phyloP scores from a whole-genome alignment of 2,888 invertebrate species.

The Lordiphosa fenestrarum region DNA sequence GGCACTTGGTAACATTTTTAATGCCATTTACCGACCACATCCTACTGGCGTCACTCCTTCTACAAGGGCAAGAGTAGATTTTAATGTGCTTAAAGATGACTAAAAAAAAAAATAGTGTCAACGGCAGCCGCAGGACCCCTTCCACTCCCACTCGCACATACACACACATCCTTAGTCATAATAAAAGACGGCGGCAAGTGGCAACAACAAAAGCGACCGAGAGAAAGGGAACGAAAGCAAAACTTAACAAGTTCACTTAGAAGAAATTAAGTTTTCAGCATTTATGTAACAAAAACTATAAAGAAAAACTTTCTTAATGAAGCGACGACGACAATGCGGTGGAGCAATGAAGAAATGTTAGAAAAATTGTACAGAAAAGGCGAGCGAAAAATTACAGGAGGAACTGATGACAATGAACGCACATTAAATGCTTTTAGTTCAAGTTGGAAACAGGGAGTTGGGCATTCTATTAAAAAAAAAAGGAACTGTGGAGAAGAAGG shows the following conservation, averaged over 20 bases:
- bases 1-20: slow-evolving; percentile 27
- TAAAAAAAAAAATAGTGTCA: slow-evolving; percentile 50
- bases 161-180: slow-evolving; percentile 31
- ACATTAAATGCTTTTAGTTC: slow-evolving; percentile 27
- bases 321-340: slow-evolving; percentile 64
- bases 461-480: slow-evolving; percentile 1
- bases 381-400: slow-evolving; percentile 15
- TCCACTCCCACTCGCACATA: background rate
- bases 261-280: slow-evolving; percentile 71
- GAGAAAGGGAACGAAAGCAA: slow-evolving; percentile 34
- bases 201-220: slow-evolving; percentile 26
- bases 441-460: background rate
- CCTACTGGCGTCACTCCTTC: background rate
- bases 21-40: slow-evolving; percentile 29
- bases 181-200: slow-evolving; percentile 45
- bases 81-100: slow-evolving; percentile 59
- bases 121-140: slow-evolving; percentile 45
- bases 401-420: slow-evolving; percentile 32
- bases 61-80: slow-evolving; percentile 11
- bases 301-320: slow-evolving; percentile 71
- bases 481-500: background rate
- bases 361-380: slow-evolving; percentile 24
- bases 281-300: slow-evolving; percentile 72
- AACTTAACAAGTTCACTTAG: slow-evolving; percentile 75
- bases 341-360: slow-evolving; percentile 45